Percentiles rank a stretch among this genome's conserved stretches.
Evolutionary conservation across 2,797 vertebrate genomes (phyloP).

Genomic region (Gymnoscopelus microlampas): DNA sequence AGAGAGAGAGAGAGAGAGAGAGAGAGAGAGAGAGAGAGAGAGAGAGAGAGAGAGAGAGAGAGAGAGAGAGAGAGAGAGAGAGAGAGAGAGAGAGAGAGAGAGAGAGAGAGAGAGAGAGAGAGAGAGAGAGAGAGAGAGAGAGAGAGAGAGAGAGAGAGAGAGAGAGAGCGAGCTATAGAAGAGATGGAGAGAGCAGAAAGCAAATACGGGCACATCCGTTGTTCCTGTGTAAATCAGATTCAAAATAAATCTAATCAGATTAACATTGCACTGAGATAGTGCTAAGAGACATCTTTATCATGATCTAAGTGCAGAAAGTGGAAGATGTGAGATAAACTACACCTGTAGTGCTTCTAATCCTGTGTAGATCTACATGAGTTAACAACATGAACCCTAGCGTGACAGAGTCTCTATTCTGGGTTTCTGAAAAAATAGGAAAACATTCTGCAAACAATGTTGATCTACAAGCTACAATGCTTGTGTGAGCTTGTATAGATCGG

Average conservation of each 20-base stretch:
- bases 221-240: conserved; percentile 57
- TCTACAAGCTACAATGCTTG: no score
- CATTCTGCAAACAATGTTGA: no score
- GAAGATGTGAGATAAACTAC: conserved; percentile 20
- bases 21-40: no score
- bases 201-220: conserved; percentile 32
- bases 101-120: no score
- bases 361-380: neutral
- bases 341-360: conserved; percentile 10
- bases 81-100: no score
- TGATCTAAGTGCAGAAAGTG: conserved; percentile 21
- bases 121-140: no score
- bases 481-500: no score
- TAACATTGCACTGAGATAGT: conserved; percentile 27
- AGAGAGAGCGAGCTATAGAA: neutral
- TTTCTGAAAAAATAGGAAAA: no score
- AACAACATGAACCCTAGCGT: no score
- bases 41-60: no score
- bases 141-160: conserved; percentile 38
- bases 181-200: conserved; percentile 24
- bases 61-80: no score
- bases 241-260: conserved; percentile 4
- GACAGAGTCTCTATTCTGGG: no score
- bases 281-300: conserved; percentile 33
- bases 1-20: conserved; percentile 12